phyloP scores from a whole-genome alignment of 1,140 invertebrate species.

The Bombus turneri region DNA sequence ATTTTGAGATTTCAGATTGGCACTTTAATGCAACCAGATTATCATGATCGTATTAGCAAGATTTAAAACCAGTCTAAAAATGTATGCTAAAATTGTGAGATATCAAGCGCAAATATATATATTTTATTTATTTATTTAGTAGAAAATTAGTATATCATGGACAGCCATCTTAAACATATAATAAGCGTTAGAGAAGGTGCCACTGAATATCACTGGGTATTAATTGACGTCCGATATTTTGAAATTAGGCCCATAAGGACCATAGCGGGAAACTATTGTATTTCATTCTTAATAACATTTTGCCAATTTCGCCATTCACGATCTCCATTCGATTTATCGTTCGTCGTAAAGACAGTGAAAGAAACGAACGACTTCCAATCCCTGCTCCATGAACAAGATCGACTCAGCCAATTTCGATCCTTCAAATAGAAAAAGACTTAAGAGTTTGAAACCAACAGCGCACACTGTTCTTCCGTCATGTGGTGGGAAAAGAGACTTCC shows the following conservation, averaged over 20 bases:
- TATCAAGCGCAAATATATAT: too few species aligned
- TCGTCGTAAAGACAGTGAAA: neutral
- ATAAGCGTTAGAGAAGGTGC: neutral
- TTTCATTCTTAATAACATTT: neutral
- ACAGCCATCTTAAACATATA: too few species aligned
- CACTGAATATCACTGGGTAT: too few species aligned
- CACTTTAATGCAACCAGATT: neutral
- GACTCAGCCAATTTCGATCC: neutral
- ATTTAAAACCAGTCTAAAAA: too few species aligned
- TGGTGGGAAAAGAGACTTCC: slow-evolving; percentile 66
- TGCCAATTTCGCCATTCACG: neutral
- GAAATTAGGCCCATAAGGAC: too few species aligned
- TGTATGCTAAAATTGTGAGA: too few species aligned
- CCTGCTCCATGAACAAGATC: neutral
- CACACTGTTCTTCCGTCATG: slow-evolving; percentile 26
- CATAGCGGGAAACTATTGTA: neutral
- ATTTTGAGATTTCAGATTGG: neutral
- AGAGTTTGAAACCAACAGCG: neutral
- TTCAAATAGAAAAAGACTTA: slow-evolving; percentile 14
- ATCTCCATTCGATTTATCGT: neutral
- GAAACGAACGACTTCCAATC: neutral
- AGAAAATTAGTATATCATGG: too few species aligned
- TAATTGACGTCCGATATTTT: too few species aligned
- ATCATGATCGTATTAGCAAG: neutral
- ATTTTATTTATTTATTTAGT: too few species aligned